A percentile compares a stretch with the other conserved stretches of the same genome.
phyloP scores from a whole-genome alignment of 1,140 invertebrate species.

The Laodelphax striatellus region DNA sequence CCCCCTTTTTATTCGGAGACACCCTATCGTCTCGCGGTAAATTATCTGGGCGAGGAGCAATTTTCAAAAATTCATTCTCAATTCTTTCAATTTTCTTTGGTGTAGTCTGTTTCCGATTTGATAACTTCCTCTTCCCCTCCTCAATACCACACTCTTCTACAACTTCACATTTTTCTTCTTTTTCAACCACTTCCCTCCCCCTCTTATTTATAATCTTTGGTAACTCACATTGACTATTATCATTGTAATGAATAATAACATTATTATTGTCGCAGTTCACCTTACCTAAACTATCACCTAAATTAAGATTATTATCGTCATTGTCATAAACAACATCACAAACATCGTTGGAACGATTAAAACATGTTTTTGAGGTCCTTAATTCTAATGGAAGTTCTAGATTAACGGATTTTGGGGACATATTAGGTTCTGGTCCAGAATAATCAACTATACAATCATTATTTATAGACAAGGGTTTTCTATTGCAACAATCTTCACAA shows the following conservation, averaged over 20 bases:
- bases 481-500: too few relatives aligned
- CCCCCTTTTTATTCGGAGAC: background rate
- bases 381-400: too few relatives aligned
- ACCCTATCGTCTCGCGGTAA: background rate
- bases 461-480: too few relatives aligned
- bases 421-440: too few relatives aligned
- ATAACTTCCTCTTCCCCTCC: slow-evolving; percentile 19
- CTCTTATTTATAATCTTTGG: background rate
- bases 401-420: too few relatives aligned
- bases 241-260: background rate
- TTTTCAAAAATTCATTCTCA: background rate
- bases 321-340: background rate
- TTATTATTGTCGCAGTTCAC: background rate
- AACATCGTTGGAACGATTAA: too few relatives aligned
- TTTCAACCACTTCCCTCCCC: background rate
- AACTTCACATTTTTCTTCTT: background rate
- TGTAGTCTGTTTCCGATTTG: slow-evolving; percentile 15
- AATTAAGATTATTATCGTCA: slow-evolving; percentile 4
- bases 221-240: background rate
- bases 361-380: too few relatives aligned
- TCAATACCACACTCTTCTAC: slow-evolving; percentile 24
- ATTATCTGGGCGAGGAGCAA: slow-evolving; percentile 6
- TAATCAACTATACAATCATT: too few relatives aligned
- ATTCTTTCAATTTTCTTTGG: slow-evolving; percentile 18
- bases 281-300: background rate